phyloP scores from a whole-genome alignment of 2,113 vertebrate species.

The Morone chrysops region DNA sequence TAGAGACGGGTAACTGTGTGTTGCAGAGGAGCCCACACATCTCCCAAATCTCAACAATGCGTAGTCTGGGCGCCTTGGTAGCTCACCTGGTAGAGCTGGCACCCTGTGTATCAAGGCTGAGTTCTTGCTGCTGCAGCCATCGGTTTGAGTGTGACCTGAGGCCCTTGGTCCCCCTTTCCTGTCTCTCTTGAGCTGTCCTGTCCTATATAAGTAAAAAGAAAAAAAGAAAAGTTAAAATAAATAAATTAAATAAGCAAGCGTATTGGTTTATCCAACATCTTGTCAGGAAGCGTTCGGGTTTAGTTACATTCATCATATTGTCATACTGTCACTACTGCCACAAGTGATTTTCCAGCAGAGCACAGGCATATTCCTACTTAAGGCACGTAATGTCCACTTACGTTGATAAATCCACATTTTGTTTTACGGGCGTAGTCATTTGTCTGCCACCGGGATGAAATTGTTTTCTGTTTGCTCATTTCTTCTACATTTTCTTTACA shows the following conservation, averaged over 20 bases:
- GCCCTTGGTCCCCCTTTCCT: too few species aligned
- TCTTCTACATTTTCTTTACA: not conserved
- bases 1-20: not conserved
- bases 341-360: too few species aligned
- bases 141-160: too few species aligned
- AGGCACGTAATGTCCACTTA: not conserved
- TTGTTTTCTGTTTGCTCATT: not conserved
- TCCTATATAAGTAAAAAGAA: too few species aligned
- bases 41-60: not conserved
- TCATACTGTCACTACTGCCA: too few species aligned
- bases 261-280: not conserved
- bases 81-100: too few species aligned
- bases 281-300: not conserved
- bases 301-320: not conserved
- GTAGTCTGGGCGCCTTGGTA: too few species aligned
- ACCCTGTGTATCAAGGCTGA: too few species aligned
- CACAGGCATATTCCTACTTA: not conserved
- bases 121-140: too few species aligned
- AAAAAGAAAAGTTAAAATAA: too few species aligned
- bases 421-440: not conserved
- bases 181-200: too few species aligned
- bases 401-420: not conserved
- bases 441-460: not conserved
- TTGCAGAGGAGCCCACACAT: not conserved
- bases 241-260: not conserved